phyloP scores from a whole-genome alignment of 2,888 invertebrate genomes.

The Dusona sp. region DNA sequence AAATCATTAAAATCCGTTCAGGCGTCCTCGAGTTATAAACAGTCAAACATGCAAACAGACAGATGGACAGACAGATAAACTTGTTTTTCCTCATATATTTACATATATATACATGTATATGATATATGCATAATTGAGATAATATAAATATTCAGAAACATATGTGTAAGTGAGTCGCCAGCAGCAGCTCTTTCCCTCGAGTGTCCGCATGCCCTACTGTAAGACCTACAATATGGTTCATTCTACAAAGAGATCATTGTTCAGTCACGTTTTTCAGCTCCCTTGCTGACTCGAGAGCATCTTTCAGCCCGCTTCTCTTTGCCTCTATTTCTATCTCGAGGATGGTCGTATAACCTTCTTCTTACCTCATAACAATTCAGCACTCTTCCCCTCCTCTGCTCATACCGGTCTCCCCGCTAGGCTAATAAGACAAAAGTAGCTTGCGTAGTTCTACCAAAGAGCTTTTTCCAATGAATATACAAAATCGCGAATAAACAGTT shows the following conservation, averaged over 20 bases:
- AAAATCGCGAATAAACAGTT: too few species aligned
- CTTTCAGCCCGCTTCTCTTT: constrained; percentile 51
- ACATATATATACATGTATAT: not conserved
- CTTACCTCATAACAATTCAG: constrained; percentile 39
- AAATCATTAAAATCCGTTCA: too few species aligned
- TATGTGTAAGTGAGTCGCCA: constrained; percentile 7
- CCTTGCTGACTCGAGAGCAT: constrained; percentile 74
- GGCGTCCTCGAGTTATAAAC: too few species aligned
- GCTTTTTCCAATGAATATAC: not conserved
- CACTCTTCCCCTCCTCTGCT: not conserved
- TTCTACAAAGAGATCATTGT: constrained; percentile 76
- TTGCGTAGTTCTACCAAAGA: not conserved
- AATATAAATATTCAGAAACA: not conserved
- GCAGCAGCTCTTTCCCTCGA: constrained; percentile 41
- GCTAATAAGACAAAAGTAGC: constrained; percentile 44
- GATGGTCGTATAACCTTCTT: constrained; percentile 9
- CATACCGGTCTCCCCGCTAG: constrained; percentile 7
- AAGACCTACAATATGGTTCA: constrained; percentile 27
- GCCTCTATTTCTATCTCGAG: constrained; percentile 62
- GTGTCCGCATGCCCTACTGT: constrained; percentile 49
- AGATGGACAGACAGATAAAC: too few species aligned
- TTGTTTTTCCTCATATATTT: too few species aligned
- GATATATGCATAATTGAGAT: not conserved
- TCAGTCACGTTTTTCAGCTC: constrained; percentile 77
- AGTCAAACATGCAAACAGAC: too few species aligned